These are phyloP conservation scores for Paramacrobiotus metropolitanus DNA, from an alignment of 1,140 invertebrate genomes.

Conservation along the genomic window DNA sequence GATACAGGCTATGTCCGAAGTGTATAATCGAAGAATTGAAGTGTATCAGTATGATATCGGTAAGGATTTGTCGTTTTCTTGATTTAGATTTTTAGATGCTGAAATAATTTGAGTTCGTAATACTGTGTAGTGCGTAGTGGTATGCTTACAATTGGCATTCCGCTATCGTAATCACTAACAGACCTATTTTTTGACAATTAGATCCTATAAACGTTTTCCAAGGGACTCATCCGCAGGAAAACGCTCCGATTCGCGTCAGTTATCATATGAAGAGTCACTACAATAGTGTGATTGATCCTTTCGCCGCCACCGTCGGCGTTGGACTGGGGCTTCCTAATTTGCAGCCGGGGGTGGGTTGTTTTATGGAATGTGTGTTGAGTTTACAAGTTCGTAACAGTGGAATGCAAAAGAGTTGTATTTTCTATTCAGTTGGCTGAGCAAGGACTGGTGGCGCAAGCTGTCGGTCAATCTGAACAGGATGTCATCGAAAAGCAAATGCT, in stretches of 20 bases:
- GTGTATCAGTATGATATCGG: conserved; percentile 65
- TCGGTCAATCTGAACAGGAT: conserved; percentile 48
- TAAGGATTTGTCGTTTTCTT: conserved; percentile 24
- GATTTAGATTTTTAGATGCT: conserved; percentile 8
- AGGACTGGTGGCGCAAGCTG: conserved; percentile 48
- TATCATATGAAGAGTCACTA: conserved; percentile 75
- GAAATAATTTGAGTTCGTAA: neutral
- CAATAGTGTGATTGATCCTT: conserved; percentile 70
- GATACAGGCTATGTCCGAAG: conserved; percentile 75
- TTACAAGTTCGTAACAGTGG: neutral
- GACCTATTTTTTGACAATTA: no score
- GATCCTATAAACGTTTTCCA: conserved; percentile 80
- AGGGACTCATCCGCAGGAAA: conserved; percentile 40
- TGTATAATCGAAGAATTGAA: conserved; percentile 76
- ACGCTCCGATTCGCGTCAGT: conserved; percentile 60
- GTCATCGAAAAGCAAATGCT: conserved; percentile 48
- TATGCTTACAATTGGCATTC: no score
- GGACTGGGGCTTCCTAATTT: conserved; percentile 61
- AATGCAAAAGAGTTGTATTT: conserved; percentile 8
- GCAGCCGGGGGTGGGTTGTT: conserved; percentile 37
- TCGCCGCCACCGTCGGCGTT: conserved; percentile 52
- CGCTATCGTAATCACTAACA: no score
- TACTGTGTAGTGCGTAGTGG: no score
- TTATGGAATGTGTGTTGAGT: conserved; percentile 3
- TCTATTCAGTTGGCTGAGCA: conserved; percentile 35